phyloP scores from a whole-genome alignment of 2,797 vertebrate species.

The Cephalopachus bancanus region DNA sequence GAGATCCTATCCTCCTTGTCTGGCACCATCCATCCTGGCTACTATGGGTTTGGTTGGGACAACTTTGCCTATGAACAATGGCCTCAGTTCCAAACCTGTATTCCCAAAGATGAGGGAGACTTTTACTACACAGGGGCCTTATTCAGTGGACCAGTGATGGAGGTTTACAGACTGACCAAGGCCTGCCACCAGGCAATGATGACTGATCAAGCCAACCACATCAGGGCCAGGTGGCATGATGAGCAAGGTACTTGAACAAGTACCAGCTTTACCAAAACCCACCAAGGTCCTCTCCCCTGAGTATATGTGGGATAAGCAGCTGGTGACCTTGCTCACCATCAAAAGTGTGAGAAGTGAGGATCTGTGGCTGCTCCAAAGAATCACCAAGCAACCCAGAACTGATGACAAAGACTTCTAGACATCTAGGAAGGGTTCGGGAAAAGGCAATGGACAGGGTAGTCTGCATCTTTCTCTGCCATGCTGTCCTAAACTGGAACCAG shows the following conservation, averaged over 20 bases:
- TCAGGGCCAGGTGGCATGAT: conserved; percentile 89
- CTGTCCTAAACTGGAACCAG: neutral
- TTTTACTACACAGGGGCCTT: conserved; percentile 88
- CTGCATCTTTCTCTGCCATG: neutral
- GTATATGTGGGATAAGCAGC: conserved; percentile 83
- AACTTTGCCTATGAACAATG: conserved; percentile 85
- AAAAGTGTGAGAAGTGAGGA: neutral
- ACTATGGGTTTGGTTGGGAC: conserved; percentile 33
- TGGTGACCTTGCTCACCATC: neutral
- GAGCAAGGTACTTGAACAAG: conserved; percentile 88
- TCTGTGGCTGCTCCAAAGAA: neutral
- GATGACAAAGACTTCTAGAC: neutral
- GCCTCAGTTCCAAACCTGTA: conserved; percentile 83
- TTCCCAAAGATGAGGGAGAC: conserved; percentile 86
- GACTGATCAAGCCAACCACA: conserved; percentile 82
- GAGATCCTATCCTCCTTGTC: conserved; percentile 86
- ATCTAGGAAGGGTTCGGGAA: neutral
- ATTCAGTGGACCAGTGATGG: conserved; percentile 87
- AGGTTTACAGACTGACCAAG: conserved; percentile 86
- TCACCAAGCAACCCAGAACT: neutral
- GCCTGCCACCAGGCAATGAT: conserved; percentile 83
- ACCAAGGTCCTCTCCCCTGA: conserved; percentile 89
- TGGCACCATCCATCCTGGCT: conserved; percentile 86
- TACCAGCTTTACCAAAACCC: conserved; percentile 89
- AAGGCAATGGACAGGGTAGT: neutral